A percentile compares a stretch with the other conserved stretches of the same genome.
Evolutionary conservation across 2,797 vertebrate genomes (phyloP).

Genomic region (Sebastes iracundus): DNA sequence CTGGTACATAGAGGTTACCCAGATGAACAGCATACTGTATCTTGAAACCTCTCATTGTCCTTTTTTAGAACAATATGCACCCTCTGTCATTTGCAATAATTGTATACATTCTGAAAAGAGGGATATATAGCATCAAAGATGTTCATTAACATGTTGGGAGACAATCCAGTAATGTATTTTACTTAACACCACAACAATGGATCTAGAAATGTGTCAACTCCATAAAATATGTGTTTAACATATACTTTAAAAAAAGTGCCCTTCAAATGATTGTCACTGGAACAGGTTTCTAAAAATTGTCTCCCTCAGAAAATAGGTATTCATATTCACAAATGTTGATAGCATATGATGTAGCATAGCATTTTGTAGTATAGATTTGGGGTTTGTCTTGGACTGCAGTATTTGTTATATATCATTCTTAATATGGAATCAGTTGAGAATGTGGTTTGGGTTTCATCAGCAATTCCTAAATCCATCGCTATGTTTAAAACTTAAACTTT

Average conservation of each 20-base stretch:
- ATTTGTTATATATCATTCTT: not conserved
- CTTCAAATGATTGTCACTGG: too few species aligned
- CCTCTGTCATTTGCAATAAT: too few species aligned
- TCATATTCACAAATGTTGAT: not conserved
- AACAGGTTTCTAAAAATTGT: too few species aligned
- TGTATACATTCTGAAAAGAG: not conserved
- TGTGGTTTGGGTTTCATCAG: not conserved
- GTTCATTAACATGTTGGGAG: not conserved
- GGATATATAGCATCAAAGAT: not conserved
- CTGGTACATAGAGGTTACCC: too few species aligned
- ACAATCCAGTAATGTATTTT: not conserved
- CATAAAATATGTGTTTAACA: too few species aligned
- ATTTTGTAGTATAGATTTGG: not conserved
- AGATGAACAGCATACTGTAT: too few species aligned
- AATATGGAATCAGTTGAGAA: not conserved
- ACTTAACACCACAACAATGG: too few species aligned
- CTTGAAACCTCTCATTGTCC: too few species aligned
- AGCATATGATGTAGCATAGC: too few species aligned
- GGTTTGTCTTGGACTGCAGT: not conserved
- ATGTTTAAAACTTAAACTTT: not conserved
- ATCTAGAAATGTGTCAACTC: too few species aligned
- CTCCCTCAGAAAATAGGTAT: not conserved
- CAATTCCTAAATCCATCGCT: not conserved
- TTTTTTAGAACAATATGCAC: too few species aligned
- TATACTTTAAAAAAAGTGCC: not conserved